Percentiles rank a stretch among this genome's conserved stretches.
These are phyloP conservation scores for Phalacrocorax pelagicus DNA, from an alignment of 2,113 vertebrate species.

Conservation along the genomic window DNA sequence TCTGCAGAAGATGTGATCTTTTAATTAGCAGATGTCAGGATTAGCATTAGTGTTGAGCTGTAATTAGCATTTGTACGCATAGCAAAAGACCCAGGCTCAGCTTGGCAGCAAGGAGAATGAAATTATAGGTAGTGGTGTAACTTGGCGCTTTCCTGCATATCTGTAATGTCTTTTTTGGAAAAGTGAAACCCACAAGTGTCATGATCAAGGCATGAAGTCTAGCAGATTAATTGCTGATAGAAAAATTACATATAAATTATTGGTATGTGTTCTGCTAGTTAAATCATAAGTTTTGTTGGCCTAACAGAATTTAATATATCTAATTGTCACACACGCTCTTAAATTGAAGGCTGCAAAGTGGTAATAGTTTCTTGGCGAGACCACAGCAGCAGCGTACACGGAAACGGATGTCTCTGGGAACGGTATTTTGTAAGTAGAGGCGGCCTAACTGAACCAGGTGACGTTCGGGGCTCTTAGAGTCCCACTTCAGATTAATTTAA, in stretches of 20 bases:
- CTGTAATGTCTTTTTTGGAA: not conserved
- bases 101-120: constrained; percentile 42
- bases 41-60: constrained; percentile 73
- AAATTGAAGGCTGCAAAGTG: not conserved
- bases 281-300: constrained; percentile 5
- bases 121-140: constrained; percentile 29
- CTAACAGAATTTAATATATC: not conserved
- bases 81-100: constrained; percentile 21
- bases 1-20: constrained; percentile 79
- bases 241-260: constrained; percentile 8
- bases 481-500: not conserved
- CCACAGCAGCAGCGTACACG: fast-evolving
- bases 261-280: not conserved
- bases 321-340: not conserved
- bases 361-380: not conserved
- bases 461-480: not conserved
- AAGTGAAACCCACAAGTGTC: not conserved
- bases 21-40: constrained; percentile 82
- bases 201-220: not conserved
- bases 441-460: not conserved
- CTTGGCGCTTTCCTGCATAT: constrained; percentile 15
- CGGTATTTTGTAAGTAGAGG: not conserved
- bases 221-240: not conserved
- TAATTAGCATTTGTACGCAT: constrained; percentile 76
- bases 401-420: not conserved